Evolutionary conservation across 2,113 vertebrate species (phyloP), one percentile per base, ranked within the genome.

Genomic region (Cheirogaleus medius): DNA sequence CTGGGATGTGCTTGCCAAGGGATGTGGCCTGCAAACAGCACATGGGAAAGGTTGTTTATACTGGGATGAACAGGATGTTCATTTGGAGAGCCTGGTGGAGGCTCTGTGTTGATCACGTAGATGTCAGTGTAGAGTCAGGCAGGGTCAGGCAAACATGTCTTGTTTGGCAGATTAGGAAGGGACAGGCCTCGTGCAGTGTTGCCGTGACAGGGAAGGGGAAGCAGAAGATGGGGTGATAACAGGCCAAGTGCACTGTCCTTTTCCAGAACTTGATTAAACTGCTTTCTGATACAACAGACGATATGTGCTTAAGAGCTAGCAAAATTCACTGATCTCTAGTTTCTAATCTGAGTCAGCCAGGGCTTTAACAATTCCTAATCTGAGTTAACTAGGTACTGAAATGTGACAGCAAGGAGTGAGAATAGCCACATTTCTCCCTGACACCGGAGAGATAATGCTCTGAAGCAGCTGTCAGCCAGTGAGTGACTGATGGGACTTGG

Each of bases 141-240:
- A 52, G 29, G 42, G 14, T 29, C 58, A 34, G 56, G 29, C 39
- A 60, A 42, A 68, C 18, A 27, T 25, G 29, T 42, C 6, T 37
- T 56, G 0, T 25, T 42, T 54, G 52, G 69, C 14, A 80, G 44
- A 34, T 27, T 1, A n/a, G 4, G 0, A 34, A 54, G 63, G 20
- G 56, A 32, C 1, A 42, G n/a, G 8, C 13, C 8, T 21, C 14
- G 37, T 4, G 21, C 5, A 44, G 1, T 13, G 23, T 13, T 12
- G n/a, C 8, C 60, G 78, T 77, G 34, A 12, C 2, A 17, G 8
- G 12, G 64, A 5, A 29, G 5, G 0, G 2, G 37, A 87, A 15
- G 15, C 37, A 39, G 37, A 52, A 68, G 34, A 25, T 13, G n/a
- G 49, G 25, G 6, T 20, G 32, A 34, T 29, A 47, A 87, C 56